Conservation (phyloP, 2,888 invertebrate species). For the Drosophila pseudotalamancana region DNA sequence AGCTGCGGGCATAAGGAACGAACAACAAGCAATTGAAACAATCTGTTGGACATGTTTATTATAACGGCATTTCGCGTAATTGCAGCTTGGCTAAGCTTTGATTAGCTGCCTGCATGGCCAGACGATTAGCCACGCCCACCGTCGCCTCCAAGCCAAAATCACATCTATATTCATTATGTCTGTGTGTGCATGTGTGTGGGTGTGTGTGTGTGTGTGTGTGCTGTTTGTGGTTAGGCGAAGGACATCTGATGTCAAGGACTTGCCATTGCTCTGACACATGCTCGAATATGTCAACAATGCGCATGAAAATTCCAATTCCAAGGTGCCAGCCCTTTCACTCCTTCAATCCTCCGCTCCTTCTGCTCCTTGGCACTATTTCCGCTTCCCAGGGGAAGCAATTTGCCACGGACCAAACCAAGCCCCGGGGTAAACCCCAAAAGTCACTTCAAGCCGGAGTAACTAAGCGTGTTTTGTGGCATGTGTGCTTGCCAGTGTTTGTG, state of each 20-base stretch:
- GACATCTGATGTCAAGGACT: conserved; percentile 61
- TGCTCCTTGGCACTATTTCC: conserved; percentile 63
- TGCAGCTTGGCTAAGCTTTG: conserved; percentile 61
- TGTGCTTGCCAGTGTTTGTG: too few relatives aligned
- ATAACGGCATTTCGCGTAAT: conserved; percentile 70
- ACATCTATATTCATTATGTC: conserved; percentile 83
- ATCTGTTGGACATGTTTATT: conserved; percentile 79
- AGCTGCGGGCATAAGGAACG: conserved; percentile 30
- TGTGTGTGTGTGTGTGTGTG: conserved; percentile 12
- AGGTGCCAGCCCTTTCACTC: conserved; percentile 60
- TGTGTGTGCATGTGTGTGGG: conserved; percentile 13
- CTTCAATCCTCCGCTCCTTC: conserved; percentile 7
- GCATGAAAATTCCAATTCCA: conserved; percentile 81
- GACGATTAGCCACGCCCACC: conserved; percentile 77
- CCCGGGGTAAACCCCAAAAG: conserved; percentile 49
- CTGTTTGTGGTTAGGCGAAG: conserved; percentile 36
- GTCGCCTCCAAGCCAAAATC: conserved; percentile 71
- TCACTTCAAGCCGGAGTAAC: conserved; percentile 59
- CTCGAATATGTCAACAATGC: conserved; percentile 81
- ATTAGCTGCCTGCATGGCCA: conserved; percentile 67
- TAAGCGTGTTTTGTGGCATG: conserved; percentile 55
- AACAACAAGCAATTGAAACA: conserved; percentile 64
- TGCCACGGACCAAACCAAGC: conserved; percentile 59
- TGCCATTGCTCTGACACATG: conserved; percentile 69
- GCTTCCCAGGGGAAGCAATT: conserved; percentile 81